These are phyloP conservation scores for Thysanoteuthis rhombus DNA, from an alignment of 2,888 invertebrate genomes.

Conservation along the genomic window DNA sequence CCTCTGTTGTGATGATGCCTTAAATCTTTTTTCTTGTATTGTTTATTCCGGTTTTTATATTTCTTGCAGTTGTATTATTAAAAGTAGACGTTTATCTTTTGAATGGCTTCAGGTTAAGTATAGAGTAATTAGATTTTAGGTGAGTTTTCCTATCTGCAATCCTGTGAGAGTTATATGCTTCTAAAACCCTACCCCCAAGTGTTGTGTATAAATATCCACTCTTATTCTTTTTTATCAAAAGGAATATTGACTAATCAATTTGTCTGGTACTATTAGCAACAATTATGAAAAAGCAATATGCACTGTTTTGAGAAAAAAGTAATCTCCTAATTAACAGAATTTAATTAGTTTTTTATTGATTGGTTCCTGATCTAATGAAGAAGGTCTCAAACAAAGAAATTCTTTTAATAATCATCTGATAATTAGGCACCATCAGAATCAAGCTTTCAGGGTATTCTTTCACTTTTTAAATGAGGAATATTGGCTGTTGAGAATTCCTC, in stretches of 20 bases:
- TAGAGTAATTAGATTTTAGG: too few species aligned
- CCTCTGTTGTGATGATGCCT: too few species aligned
- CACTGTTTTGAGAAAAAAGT: not conserved
- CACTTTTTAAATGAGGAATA: not conserved
- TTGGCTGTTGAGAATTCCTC: not conserved
- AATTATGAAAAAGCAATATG: not conserved
- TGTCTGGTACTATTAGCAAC: not conserved
- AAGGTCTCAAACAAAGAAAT: not conserved
- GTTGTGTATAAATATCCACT: not conserved
- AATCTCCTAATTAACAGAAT: constrained; percentile 12
- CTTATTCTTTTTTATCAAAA: not conserved
- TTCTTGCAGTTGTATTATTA: too few species aligned
- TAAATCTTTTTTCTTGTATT: too few species aligned
- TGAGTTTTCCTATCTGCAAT: too few species aligned
- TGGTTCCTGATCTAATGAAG: not conserved
- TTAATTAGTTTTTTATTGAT: not conserved
- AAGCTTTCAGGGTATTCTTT: not conserved
- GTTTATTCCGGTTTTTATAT: too few species aligned
- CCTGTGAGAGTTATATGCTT: too few species aligned
- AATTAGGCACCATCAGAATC: not conserved
- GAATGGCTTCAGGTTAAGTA: too few species aligned
- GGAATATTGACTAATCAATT: not conserved
- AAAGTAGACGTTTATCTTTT: too few species aligned
- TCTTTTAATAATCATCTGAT: not conserved
- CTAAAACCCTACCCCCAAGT: not conserved